Evolutionary conservation across 2,888 invertebrate genomes (phyloP).

Genomic region (Diaphora mendica): DNA sequence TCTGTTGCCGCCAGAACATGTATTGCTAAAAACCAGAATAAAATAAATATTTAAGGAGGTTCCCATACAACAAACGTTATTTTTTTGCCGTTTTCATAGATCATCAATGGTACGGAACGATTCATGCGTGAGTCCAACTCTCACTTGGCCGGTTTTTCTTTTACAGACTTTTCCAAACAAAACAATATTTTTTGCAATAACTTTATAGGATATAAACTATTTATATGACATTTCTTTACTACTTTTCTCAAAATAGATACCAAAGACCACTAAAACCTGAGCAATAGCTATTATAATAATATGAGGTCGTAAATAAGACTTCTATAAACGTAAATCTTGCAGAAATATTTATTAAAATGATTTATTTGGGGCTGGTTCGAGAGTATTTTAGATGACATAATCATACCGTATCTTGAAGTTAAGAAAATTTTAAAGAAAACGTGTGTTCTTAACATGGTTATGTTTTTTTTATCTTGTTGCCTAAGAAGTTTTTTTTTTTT

Average conservation of each 20-base stretch:
- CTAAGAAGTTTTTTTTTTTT: too few relatives aligned
- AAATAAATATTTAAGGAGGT: too few relatives aligned
- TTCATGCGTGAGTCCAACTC: too few relatives aligned
- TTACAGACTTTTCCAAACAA: too few relatives aligned
- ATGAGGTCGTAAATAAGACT: slow-evolving; percentile 10
- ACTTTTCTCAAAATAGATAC: background rate
- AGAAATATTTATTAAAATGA: background rate
- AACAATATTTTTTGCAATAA: background rate
- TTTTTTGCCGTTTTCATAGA: too few relatives aligned
- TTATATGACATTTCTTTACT: background rate
- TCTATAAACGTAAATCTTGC: slow-evolving; percentile 1
- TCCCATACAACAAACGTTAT: too few relatives aligned
- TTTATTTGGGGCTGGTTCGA: slow-evolving; percentile 4
- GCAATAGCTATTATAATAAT: slow-evolving; percentile 6
- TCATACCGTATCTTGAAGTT: background rate
- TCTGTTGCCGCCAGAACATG: too few relatives aligned
- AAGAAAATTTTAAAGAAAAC: background rate
- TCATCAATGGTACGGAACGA: too few relatives aligned
- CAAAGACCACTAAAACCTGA: background rate
- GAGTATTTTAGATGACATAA: background rate
- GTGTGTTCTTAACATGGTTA: too few relatives aligned
- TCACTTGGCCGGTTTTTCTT: too few relatives aligned
- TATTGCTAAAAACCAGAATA: too few relatives aligned
- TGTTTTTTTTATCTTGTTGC: too few relatives aligned
- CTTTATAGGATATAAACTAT: background rate